Evolutionary conservation across 30 jellyfish, hydroid and myxozoan genomes (phyloP), one percentile per base, ranked within the genome.

Genomic region (Pseudorhiza aurosa): DNA sequence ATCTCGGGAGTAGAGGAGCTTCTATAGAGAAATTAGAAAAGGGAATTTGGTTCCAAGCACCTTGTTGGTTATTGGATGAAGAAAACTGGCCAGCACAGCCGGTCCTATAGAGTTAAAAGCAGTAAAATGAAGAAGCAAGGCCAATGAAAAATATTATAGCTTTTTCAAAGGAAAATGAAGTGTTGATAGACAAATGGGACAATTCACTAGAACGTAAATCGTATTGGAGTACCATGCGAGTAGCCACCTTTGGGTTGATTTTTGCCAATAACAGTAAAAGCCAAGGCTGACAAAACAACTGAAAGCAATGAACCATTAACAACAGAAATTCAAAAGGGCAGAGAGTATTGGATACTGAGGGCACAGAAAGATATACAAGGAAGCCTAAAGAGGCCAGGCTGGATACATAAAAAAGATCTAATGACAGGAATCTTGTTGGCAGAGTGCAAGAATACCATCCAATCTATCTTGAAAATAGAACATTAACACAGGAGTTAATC

Each of bases 51-150:
- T 77, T 77, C 47, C 44, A 77, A 60, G 89, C 72, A 60, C 89
- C 82, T 40, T 26, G 53, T 30, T 79, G 78, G 83, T 60, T 79
- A 37, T 21, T 79, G 51, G 35, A 79, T 79, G 71, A 79, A 32
- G 71, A 65, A 27, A 40, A 79, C 53, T 79, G 77, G 91, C 91
- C 91, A 46, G 44, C 18, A n/a, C 76, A 79, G 63, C 91, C 91
- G 22, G 77, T 17, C 11, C 30, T 64, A 7, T 63, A 65, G 72
- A 77, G 82, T 62, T 42, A 32, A 33, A 56, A 47, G 55, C 17
- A 47, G 45, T 14, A 63, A 28, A 33, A 22, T 50, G 89, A 77
- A 14, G 90, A 77, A 62, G 67, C 46, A 42, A 77, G 26, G 46
- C 83, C 75, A 63, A 44, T 79, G 4, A 77, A 76, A 53, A 74